Percentiles rank a stretch among this genome's conserved stretches.
These are phyloP conservation scores for Drosophila trapezifrons DNA, from an alignment of 1,140 invertebrate genomes.

Conservation along the genomic window DNA sequence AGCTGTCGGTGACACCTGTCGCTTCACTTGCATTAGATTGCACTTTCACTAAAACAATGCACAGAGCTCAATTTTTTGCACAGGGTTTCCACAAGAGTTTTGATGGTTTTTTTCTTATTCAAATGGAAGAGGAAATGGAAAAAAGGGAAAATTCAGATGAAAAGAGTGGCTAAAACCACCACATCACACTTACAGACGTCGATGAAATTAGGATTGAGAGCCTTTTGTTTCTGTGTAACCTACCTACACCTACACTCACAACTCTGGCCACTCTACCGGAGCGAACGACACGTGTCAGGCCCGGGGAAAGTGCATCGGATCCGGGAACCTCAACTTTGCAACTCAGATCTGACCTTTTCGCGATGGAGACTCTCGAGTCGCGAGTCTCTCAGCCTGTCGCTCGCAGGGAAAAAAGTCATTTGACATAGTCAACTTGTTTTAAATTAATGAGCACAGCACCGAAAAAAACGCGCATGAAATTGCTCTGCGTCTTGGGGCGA, in stretches of 20 bases:
- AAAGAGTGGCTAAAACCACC: too few relatives aligned
- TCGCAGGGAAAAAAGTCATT: slow-evolving; percentile 27
- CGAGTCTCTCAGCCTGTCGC: slow-evolving; percentile 22
- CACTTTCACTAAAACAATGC: slow-evolving; percentile 20
- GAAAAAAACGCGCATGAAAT: slow-evolving; percentile 37
- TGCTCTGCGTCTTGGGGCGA: slow-evolving; percentile 34
- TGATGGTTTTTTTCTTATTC: too few relatives aligned
- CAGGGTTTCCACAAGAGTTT: background rate
- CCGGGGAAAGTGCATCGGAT: slow-evolving; percentile 32
- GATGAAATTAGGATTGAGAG: too few relatives aligned
- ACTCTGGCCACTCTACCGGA: slow-evolving; percentile 1
- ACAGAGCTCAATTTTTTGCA: background rate
- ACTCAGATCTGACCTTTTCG: slow-evolving; percentile 39
- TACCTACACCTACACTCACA: slow-evolving; percentile 4
- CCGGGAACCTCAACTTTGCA: slow-evolving; percentile 35
- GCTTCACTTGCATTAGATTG: slow-evolving; percentile 27
- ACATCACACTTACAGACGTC: too few relatives aligned
- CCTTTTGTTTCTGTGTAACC: too few relatives aligned
- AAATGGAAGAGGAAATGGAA: too few relatives aligned
- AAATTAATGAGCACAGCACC: slow-evolving; percentile 42
- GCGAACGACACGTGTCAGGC: slow-evolving; percentile 27
- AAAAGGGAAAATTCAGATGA: background rate
- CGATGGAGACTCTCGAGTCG: slow-evolving; percentile 3
- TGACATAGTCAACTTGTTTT: slow-evolving; percentile 49
- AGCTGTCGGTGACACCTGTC: slow-evolving; percentile 38